These are phyloP conservation scores for Fragum sueziense DNA, from an alignment of 2,888 invertebrate genomes.

Conservation along the genomic window DNA sequence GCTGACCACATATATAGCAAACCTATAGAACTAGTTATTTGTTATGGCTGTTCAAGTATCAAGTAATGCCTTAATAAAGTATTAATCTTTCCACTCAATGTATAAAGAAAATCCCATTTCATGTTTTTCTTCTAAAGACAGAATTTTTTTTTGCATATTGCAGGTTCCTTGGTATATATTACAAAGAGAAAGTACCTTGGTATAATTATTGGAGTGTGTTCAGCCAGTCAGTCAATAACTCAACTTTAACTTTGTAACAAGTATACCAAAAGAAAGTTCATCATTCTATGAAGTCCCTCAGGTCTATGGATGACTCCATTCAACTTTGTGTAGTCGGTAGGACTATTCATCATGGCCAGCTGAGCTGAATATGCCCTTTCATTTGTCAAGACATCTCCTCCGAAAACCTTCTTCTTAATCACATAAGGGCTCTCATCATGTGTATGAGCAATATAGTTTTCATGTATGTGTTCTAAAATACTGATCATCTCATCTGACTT, in stretches of 20 bases:
- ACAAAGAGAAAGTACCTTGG: too few relatives aligned
- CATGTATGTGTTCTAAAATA: conserved; percentile 29
- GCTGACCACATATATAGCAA: too few relatives aligned
- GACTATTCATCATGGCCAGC: conserved; percentile 27
- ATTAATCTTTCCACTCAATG: too few relatives aligned
- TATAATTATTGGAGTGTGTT: not conserved
- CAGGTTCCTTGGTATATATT: too few relatives aligned
- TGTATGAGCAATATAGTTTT: conserved; percentile 31
- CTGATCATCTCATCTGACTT: too few relatives aligned
- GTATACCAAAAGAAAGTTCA: conserved; percentile 25
- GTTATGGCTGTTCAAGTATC: too few relatives aligned
- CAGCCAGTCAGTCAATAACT: not conserved
- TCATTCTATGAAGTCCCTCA: conserved; percentile 43
- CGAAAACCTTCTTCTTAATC: conserved; percentile 16
- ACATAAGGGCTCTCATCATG: conserved; percentile 12
- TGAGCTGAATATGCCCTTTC: conserved; percentile 47
- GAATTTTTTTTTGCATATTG: too few relatives aligned
- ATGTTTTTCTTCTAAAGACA: too few relatives aligned
- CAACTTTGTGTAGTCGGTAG: conserved; percentile 29
- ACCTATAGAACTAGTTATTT: too few relatives aligned
- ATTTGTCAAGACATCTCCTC: too few relatives aligned
- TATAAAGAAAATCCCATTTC: too few relatives aligned
- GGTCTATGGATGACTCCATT: conserved; percentile 36
- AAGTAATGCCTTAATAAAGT: too few relatives aligned
- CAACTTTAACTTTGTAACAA: conserved; percentile 4